Evolutionary conservation across 2,888 invertebrate species (phyloP).

Genomic region (Aporophyla lueneburgensis): DNA sequence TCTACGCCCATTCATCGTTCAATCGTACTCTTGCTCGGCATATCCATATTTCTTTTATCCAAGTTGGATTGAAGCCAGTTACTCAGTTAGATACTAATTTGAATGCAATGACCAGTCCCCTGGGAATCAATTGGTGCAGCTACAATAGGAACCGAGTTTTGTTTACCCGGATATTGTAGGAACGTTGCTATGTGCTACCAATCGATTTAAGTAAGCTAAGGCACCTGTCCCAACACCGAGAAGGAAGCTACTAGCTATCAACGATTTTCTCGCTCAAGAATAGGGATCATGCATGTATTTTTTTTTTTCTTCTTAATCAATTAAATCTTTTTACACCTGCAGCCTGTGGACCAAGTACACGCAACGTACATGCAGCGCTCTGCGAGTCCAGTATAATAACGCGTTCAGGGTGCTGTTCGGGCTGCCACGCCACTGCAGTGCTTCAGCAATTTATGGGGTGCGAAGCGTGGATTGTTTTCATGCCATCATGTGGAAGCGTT

Average conservation of each 20-base stretch:
- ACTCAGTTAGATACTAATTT: constrained; percentile 46
- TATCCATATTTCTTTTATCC: not conserved
- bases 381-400: too few species aligned
- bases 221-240: not conserved
- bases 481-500: too few species aligned
- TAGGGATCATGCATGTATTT: too few species aligned
- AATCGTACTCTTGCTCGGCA: not conserved
- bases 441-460: too few species aligned
- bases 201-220: not conserved
- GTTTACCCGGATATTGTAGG: constrained; percentile 6
- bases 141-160: constrained; percentile 45
- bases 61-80: not conserved
- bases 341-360: too few species aligned
- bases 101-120: constrained; percentile 37
- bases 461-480: too few species aligned
- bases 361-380: too few species aligned
- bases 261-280: not conserved
- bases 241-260: not conserved
- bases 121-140: constrained; percentile 45
- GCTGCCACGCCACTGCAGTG: too few species aligned
- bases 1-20: too few species aligned
- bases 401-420: too few species aligned
- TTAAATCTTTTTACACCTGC: too few species aligned
- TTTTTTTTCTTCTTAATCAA: too few species aligned
- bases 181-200: not conserved